phyloP scores from a whole-genome alignment of 2,797 vertebrate genomes.

The Valencia hispanica region DNA sequence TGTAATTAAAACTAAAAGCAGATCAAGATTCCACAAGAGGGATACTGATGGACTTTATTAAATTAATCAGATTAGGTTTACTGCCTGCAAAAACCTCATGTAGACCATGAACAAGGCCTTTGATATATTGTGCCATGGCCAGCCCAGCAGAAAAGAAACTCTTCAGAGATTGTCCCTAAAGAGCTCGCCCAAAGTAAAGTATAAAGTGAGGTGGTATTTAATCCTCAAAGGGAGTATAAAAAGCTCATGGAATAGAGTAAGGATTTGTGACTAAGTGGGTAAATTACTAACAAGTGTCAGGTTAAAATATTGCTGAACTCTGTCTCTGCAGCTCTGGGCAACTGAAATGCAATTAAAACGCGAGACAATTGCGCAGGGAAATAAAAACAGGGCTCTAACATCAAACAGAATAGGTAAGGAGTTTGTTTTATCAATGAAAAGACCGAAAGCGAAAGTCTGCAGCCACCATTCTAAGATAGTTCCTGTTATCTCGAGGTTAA shows the following conservation, averaged over 20 bases:
- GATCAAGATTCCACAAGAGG: slow-evolving; percentile 17
- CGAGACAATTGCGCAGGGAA: neutral
- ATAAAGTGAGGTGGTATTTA: slow-evolving; percentile 64
- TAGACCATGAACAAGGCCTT: slow-evolving; percentile 16
- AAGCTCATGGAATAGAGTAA: slow-evolving; percentile 69
- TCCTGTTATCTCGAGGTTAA: neutral
- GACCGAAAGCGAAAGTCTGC: neutral
- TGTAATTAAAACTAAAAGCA: neutral
- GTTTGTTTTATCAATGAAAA: neutral
- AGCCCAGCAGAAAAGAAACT: slow-evolving; percentile 38
- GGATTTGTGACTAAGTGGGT: slow-evolving; percentile 70
- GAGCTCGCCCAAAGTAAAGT: slow-evolving; percentile 63
- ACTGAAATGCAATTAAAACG: slow-evolving; percentile 1
- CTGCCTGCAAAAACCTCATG: slow-evolving; percentile 37
- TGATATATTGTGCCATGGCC: slow-evolving; percentile 46
- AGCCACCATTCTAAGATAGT: neutral
- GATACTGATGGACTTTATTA: slow-evolving; percentile 22
- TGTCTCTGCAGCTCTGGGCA: slow-evolving; percentile 3
- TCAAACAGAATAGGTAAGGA: neutral
- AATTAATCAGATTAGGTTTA: slow-evolving; percentile 37
- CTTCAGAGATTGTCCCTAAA: slow-evolving; percentile 58
- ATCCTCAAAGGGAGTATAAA: slow-evolving; percentile 73
- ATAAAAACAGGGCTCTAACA: slow-evolving; percentile 7
- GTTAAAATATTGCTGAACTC: slow-evolving; percentile 60
- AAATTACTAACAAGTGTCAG: slow-evolving; percentile 69